Evolutionary conservation across 2,113 vertebrate genomes (phyloP).

Genomic region (Myodes glareolus): DNA sequence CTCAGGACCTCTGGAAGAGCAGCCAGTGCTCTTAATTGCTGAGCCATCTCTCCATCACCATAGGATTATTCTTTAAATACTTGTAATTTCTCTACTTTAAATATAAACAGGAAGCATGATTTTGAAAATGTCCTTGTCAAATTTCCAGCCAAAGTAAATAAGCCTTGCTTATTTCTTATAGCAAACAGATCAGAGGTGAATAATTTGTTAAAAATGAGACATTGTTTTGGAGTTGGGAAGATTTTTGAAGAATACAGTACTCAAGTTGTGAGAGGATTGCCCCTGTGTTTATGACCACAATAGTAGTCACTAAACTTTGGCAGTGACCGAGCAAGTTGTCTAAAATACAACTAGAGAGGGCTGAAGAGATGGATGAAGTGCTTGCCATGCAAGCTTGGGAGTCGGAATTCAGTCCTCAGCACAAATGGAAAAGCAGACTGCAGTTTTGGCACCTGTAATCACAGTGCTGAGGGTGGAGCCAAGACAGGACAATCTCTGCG

Average conservation of each 20-base stretch:
- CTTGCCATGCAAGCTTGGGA: not conserved
- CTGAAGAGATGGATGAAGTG: not conserved
- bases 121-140: slow-evolving; percentile 47
- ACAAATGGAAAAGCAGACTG: not conserved
- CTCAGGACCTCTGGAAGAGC: not conserved
- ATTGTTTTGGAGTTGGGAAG: slow-evolving; percentile 73
- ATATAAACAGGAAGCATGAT: slow-evolving; percentile 60
- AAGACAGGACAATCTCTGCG: not conserved
- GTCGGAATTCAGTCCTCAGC: not conserved
- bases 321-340: slow-evolving; percentile 67
- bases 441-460: not conserved
- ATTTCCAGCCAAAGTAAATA: slow-evolving; percentile 58
- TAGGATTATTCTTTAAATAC: slow-evolving; percentile 45
- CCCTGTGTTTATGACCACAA: slow-evolving; percentile 70
- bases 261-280: slow-evolving; percentile 78
- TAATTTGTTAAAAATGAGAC: slow-evolving; percentile 75
- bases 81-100: slow-evolving; percentile 48
- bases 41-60: not conserved
- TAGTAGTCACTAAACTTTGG: slow-evolving; percentile 79
- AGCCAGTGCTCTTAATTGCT: not conserved
- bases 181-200: slow-evolving; percentile 74
- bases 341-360: slow-evolving; percentile 65
- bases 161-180: slow-evolving; percentile 71
- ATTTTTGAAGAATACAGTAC: slow-evolving; percentile 79
- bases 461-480: too few species aligned